Conservation (phyloP, 2,888 invertebrate species). For the Eremobia ochroleuca region DNA sequence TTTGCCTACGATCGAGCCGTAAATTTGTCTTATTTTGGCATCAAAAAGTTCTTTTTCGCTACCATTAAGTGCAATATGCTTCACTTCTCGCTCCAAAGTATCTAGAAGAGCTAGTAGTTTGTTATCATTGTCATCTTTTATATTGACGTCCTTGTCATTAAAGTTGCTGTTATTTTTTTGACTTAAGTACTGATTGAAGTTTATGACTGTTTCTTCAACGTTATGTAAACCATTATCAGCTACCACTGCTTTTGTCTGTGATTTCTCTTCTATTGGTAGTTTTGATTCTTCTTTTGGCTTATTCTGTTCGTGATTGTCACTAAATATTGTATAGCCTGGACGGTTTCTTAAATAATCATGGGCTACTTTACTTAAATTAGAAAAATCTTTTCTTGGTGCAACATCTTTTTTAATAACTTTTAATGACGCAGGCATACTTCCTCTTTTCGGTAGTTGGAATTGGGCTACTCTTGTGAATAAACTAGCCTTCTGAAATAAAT, state of each 20-base stretch:
- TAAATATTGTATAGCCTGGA: conserved; percentile 19
- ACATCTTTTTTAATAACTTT: conserved; percentile 71
- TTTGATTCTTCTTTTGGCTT: neutral
- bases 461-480: conserved; percentile 70
- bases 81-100: conserved; percentile 80
- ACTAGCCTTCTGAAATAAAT: conserved; percentile 71
- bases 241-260: conserved; percentile 28
- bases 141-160: conserved; percentile 43
- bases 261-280: neutral
- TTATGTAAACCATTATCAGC: conserved; percentile 65
- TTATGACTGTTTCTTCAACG: conserved; percentile 70
- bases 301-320: conserved; percentile 14
- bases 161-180: conserved; percentile 40
- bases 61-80: conserved; percentile 75
- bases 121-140: conserved; percentile 73
- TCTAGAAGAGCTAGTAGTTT: conserved; percentile 79
- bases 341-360: conserved; percentile 72
- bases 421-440: conserved; percentile 20
- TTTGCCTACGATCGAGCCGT: conserved; percentile 74
- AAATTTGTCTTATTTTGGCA: conserved; percentile 82
- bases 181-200: conserved; percentile 62
- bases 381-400: conserved; percentile 78
- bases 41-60: conserved; percentile 80
- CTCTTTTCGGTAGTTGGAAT: conserved; percentile 68
- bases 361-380: conserved; percentile 73